A percentile compares a stretch with the other conserved stretches of the same genome.
Evolutionary conservation across 2,888 invertebrate species (phyloP).

Genomic region (Cerastis leucographa): DNA sequence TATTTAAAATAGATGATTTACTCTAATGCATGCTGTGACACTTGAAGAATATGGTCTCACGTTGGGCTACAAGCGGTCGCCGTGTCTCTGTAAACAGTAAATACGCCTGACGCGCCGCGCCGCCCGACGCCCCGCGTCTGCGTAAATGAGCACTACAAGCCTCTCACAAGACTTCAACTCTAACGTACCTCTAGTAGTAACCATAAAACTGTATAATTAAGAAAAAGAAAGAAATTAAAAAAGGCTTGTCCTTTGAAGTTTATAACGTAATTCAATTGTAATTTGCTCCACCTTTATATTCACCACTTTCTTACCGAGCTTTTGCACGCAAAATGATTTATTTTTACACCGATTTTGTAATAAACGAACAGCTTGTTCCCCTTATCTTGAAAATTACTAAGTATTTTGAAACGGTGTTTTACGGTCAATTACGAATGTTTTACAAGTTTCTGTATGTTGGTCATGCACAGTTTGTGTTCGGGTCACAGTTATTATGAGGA

Average conservation of each 20-base stretch:
- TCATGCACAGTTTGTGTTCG: neutral
- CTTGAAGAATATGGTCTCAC: too few relatives aligned
- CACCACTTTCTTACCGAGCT: conserved; percentile 10
- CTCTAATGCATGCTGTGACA: too few relatives aligned
- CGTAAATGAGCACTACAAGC: too few relatives aligned
- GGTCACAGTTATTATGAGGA: neutral
- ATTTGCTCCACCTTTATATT: conserved; percentile 40
- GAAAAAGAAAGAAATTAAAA: conserved; percentile 38
- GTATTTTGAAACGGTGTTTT: conserved; percentile 12
- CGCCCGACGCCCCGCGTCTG: too few relatives aligned
- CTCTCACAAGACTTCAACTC: conserved; percentile 4
- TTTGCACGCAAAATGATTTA: conserved; percentile 40
- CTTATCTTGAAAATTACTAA: conserved; percentile 1
- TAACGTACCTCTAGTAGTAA: conserved; percentile 24
- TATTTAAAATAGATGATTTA: too few relatives aligned
- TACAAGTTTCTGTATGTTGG: neutral
- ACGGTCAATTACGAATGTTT: neutral
- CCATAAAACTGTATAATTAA: conserved; percentile 36
- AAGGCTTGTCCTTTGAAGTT: conserved; percentile 48
- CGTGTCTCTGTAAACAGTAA: too few relatives aligned
- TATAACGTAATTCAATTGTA: conserved; percentile 37
- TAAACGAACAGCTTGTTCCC: conserved; percentile 25
- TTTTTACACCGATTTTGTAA: conserved; percentile 21
- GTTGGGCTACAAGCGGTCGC: too few relatives aligned
- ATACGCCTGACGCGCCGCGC: too few relatives aligned